Evolutionary conservation across 2,888 invertebrate genomes (phyloP).

Genomic region (Drosophila dives): DNA sequence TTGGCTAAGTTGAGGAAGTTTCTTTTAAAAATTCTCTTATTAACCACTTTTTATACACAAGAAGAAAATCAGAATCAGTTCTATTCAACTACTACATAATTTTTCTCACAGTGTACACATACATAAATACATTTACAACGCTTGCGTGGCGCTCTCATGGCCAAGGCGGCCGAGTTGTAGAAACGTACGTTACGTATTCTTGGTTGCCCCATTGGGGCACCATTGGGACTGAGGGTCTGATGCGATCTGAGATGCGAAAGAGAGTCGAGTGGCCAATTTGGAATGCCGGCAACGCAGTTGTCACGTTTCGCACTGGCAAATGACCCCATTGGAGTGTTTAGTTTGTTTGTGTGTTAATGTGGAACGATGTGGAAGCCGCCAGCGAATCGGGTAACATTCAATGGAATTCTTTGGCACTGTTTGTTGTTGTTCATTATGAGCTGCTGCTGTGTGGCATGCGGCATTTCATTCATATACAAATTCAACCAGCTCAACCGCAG

Average conservation of each 20-base stretch:
- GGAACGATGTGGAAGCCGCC: conserved; percentile 31
- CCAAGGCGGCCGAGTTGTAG: conserved; percentile 25
- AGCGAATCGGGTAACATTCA: conserved; percentile 69
- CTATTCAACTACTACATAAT: neutral
- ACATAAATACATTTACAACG: neutral
- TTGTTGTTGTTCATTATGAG: conserved; percentile 34
- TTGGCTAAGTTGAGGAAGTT: no score
- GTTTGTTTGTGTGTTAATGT: conserved; percentile 28
- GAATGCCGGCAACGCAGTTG: conserved; percentile 64
- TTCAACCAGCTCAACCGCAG: conserved; percentile 34
- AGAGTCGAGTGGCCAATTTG: conserved; percentile 34
- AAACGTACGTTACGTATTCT: conserved; percentile 17
- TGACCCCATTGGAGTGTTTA: conserved; percentile 57
- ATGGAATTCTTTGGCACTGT: conserved; percentile 40
- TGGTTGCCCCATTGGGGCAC: conserved; percentile 1
- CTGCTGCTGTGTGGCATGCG: conserved; percentile 61
- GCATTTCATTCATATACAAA: conserved; percentile 69
- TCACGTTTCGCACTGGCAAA: conserved; percentile 73
- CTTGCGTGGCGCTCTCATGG: conserved; percentile 46
- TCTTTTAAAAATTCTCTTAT: no score
- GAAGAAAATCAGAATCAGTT: neutral
- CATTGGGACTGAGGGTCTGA: conserved; percentile 1
- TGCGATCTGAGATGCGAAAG: conserved; percentile 6
- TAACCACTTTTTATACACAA: no score
- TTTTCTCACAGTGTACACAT: conserved; percentile 1